Evolutionary conservation across 2,888 invertebrate genomes (phyloP), one percentile per base, ranked within the genome.

Genomic region (Myopa tessellatipennis): DNA sequence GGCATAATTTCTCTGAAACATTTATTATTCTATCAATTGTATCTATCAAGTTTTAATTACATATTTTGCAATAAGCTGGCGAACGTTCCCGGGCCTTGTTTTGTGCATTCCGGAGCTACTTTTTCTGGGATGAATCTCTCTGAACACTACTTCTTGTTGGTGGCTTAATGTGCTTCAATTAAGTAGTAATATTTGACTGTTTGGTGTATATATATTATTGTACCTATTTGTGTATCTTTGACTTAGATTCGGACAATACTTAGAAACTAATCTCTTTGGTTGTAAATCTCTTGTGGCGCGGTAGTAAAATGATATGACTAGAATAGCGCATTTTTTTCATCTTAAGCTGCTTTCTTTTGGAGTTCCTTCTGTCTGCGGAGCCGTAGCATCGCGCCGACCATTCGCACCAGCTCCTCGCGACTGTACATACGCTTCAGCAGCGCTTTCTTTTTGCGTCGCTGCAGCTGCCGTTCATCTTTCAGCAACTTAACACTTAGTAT

Each of bases 351-450:
- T 3, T 45, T 45, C 45, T 45, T 45, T 10, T 10, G 6, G 45
- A 45, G 45, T 45, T 45, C 45, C 45, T 45, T 45, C 45, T 10
- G 45, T 45, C 45, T 45, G 5, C 58, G 71, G 4, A 58, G 58
- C n/a, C 52, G 52, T 14, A 74, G 10, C 50, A 74, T 65, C 7
- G 50, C 50, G 26, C 36, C 65, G n/a, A 65, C 34, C 26, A 74
- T 63, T 0, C 65, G 34, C 38, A 65, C 34, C n/a, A 74, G 36
- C 34, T 74, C 74, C 50, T 65, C 52, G 8, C 74, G 74, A 6
- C 50, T 74, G 12, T 74, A 74, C n/a, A 65, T 26, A 8, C 74
- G 74, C 36, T 65, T 63, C 38, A 74, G 50, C 36, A 74, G n/a
- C 2, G 61, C 61, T 55, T 58, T 26, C 26, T 55, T 26, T 52